phyloP scores from a whole-genome alignment of 2,113 vertebrate genomes.

The Lepisosteus osseus region DNA sequence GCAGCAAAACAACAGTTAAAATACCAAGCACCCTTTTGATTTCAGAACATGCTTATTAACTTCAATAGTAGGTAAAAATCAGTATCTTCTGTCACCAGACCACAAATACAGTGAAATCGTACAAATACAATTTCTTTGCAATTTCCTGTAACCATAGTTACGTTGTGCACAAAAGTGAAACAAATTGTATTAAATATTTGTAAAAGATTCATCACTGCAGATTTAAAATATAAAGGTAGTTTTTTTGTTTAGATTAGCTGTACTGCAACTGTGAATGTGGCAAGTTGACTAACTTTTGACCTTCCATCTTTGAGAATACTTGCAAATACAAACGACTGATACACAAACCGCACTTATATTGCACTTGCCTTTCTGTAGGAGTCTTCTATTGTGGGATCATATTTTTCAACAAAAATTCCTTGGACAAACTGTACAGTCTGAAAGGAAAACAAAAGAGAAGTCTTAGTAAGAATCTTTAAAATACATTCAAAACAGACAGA shows the following conservation, averaged over 20 bases:
- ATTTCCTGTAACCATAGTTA: background rate
- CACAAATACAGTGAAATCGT: too few relatives aligned
- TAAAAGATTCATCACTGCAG: background rate
- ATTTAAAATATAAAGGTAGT: background rate
- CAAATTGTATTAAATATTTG: background rate
- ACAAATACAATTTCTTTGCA: background rate
- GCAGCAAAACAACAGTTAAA: too few relatives aligned
- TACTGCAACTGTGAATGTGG: too few relatives aligned
- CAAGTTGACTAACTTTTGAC: too few relatives aligned
- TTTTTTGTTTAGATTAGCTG: too few relatives aligned
- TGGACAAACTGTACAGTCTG: conserved; percentile 84
- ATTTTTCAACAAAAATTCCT: conserved; percentile 86
- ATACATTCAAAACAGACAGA: background rate
- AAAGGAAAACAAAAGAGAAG: conserved; percentile 38
- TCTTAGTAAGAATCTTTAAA: background rate
- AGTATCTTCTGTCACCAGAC: too few relatives aligned
- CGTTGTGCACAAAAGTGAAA: background rate
- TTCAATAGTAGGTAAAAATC: too few relatives aligned
- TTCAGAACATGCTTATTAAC: too few relatives aligned
- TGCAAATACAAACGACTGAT: conserved; percentile 32
- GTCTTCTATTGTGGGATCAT: conserved; percentile 83
- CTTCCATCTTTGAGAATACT: conserved; percentile 2
- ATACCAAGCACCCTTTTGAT: too few relatives aligned
- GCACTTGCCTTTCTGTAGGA: conserved; percentile 76
- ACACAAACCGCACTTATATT: conserved; percentile 2